Percentiles rank a stretch among this genome's conserved stretches.
These are phyloP conservation scores for Anisognathus igniventris DNA, from an alignment of 2,797 vertebrate species.

Conservation along the genomic window DNA sequence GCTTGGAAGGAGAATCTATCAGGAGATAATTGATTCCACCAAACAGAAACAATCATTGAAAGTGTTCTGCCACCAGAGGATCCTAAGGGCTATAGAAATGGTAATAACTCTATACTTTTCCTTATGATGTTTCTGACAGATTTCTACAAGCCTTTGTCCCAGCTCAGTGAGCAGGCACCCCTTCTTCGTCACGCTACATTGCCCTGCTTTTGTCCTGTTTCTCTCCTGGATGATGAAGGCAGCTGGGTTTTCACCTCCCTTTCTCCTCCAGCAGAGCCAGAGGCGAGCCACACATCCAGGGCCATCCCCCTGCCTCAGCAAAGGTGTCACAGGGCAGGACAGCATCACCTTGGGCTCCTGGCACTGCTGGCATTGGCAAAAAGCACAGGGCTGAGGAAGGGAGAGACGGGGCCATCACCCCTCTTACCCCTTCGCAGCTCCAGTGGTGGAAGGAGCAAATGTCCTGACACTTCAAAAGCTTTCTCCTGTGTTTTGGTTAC, in stretches of 20 bases:
- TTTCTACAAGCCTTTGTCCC: constrained; percentile 27
- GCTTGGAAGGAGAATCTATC: constrained; percentile 72
- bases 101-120: constrained; percentile 49
- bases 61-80: constrained; percentile 59
- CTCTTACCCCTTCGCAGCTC: rapidly evolving
- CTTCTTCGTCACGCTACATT: neutral
- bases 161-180: constrained; percentile 14
- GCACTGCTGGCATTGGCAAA: rapidly evolving
- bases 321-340: neutral
- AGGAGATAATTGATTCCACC: constrained; percentile 72
- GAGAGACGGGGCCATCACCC: rapidly evolving
- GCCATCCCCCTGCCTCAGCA: neutral
- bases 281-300: neutral
- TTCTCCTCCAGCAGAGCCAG: neutral
- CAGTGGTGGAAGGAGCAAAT: neutral
- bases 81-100: constrained; percentile 59
- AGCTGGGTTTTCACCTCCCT: neutral
- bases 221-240: neutral
- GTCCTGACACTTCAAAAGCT: rapidly evolving
- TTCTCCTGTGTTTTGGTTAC: neutral
- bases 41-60: constrained; percentile 71
- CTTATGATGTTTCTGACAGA: constrained; percentile 44
- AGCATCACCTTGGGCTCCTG: neutral
- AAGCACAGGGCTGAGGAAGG: rapidly evolving
- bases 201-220: constrained; percentile 19